phyloP scores from a whole-genome alignment of 2,888 invertebrate genomes.

The Cephus nigrinus region DNA sequence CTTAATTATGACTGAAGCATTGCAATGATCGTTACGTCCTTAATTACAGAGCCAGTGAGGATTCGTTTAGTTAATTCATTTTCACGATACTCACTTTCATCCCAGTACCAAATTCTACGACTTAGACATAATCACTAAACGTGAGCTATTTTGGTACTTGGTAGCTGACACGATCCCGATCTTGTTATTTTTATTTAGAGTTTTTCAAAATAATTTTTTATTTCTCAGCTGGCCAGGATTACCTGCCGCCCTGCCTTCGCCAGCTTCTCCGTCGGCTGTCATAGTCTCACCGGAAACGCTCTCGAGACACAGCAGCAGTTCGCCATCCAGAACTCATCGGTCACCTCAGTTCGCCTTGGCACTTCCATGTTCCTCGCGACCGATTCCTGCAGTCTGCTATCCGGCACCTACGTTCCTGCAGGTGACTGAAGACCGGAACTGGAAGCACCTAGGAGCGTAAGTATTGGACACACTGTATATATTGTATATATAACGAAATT shows the following conservation, averaged over 20 bases:
- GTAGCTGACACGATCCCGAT: neutral
- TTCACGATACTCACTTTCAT: neutral
- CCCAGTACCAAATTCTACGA: neutral
- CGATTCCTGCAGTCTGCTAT: conserved; percentile 72
- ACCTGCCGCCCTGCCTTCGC: conserved; percentile 75
- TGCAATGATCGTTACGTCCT: neutral
- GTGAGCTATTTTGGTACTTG: too few relatives aligned
- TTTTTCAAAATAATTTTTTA: neutral
- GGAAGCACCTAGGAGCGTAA: conserved; percentile 78
- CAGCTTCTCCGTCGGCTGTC: conserved; percentile 79
- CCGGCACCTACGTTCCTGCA: conserved; percentile 68
- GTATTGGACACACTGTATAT: conserved; percentile 53
- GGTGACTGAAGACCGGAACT: conserved; percentile 67
- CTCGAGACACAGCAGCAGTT: conserved; percentile 75
- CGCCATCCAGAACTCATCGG: conserved; percentile 68
- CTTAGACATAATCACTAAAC: neutral
- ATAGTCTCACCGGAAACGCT: conserved; percentile 82
- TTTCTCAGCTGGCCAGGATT: conserved; percentile 62
- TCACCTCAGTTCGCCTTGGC: conserved; percentile 60
- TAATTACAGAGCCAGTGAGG: neutral
- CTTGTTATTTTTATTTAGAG: neutral
- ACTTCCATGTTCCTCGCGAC: conserved; percentile 68
- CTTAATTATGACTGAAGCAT: neutral
- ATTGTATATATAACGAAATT: neutral
- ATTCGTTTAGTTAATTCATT: neutral